phyloP scores from a whole-genome alignment of 2,888 invertebrate genomes.

The Drosophila fulvimacula region DNA sequence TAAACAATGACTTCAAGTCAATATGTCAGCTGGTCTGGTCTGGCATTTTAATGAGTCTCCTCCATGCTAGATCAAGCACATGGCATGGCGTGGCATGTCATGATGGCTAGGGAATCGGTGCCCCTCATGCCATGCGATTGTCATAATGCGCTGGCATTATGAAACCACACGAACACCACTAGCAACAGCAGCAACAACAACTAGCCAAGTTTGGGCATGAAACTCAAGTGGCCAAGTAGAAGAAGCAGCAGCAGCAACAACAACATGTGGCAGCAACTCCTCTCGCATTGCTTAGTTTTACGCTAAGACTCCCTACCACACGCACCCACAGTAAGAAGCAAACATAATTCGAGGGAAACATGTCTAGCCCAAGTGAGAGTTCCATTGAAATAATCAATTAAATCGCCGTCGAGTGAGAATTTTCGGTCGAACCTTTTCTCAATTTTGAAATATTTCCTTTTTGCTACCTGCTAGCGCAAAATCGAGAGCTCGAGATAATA shows the following conservation, averaged over 20 bases:
- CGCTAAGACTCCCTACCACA: conserved; percentile 5
- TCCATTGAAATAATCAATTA: conserved; percentile 51
- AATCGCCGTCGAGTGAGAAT: conserved; percentile 16
- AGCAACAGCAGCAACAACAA: conserved; percentile 12
- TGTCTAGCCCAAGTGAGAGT: conserved; percentile 29
- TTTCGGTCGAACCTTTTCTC: conserved; percentile 47
- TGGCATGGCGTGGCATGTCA: conserved; percentile 17
- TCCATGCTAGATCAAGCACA: conserved; percentile 42
- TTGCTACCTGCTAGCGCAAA: conserved; percentile 52
- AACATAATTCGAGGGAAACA: conserved; percentile 35
- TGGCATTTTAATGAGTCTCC: conserved; percentile 53
- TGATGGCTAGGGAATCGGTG: conserved; percentile 19
- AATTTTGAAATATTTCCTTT: conserved; percentile 33
- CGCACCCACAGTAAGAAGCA: not conserved
- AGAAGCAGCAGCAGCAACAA: conserved; percentile 19
- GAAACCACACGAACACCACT: conserved; percentile 65
- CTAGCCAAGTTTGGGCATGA: conserved; percentile 45
- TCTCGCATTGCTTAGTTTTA: conserved; percentile 3
- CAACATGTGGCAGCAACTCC: conserved; percentile 35
- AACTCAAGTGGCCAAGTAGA: conserved; percentile 46
- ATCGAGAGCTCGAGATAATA: conserved; percentile 10
- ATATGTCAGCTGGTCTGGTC: conserved; percentile 47
- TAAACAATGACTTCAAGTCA: conserved; percentile 28
- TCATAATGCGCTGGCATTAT: conserved; percentile 54
- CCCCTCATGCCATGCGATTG: conserved; percentile 21